A percentile compares a stretch with the other conserved stretches of the same genome.
phyloP scores from a whole-genome alignment of 2,113 vertebrate genomes.

The Corynorhinus townsendii region DNA sequence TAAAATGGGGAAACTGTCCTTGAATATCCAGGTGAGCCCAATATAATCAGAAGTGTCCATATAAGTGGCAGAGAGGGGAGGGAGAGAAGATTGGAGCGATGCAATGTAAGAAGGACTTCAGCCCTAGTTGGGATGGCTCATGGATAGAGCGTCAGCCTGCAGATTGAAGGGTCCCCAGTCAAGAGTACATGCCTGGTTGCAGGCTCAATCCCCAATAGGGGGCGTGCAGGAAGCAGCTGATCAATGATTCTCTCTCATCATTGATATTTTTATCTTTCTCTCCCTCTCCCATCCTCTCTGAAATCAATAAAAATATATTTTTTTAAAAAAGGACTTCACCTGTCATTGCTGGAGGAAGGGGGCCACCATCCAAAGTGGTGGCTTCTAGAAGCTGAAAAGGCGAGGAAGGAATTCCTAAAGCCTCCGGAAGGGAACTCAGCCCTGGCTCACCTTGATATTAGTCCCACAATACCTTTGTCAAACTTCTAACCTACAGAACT shows the following conservation, averaged over 20 bases:
- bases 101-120: fast-evolving
- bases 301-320: too few relatives aligned
- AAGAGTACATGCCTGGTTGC: too few relatives aligned
- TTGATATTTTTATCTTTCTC: too few relatives aligned
- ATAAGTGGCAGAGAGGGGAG: neutral
- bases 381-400: neutral
- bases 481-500: neutral
- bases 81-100: neutral
- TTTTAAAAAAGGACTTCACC: neutral
- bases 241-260: too few relatives aligned
- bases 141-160: too few relatives aligned
- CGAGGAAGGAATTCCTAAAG: neutral
- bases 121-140: too few relatives aligned
- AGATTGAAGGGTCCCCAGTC: too few relatives aligned
- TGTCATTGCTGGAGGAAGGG: neutral
- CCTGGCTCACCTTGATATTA: neutral
- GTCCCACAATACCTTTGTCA: neutral
- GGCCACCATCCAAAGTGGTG: neutral
- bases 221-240: too few relatives aligned
- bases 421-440: neutral
- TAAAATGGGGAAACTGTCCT: neutral
- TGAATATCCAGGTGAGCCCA: neutral
- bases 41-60: neutral
- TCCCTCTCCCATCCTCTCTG: too few relatives aligned
- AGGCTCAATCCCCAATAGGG: too few relatives aligned